Evolutionary conservation across 1,140 invertebrate species (phyloP).

Genomic region (Formica exsecta): DNA sequence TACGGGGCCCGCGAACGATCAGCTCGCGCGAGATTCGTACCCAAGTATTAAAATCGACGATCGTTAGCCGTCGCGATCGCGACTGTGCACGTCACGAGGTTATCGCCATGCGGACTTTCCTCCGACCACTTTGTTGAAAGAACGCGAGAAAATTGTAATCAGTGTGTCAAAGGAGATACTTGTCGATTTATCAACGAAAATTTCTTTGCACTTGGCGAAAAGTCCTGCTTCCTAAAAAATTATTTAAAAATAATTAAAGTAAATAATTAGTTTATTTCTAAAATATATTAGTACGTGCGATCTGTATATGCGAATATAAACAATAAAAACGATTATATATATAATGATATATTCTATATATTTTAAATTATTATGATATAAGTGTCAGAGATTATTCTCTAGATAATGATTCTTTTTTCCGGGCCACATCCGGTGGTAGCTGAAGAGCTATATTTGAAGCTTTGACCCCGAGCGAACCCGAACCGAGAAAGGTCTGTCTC

Average conservation of each 20-base stretch:
- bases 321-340: neutral
- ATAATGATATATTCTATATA: constrained; percentile 7
- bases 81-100: constrained; percentile 72
- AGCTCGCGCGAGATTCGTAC: constrained; percentile 19
- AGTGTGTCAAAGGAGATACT: neutral
- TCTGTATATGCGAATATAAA: neutral
- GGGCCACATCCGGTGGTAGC: constrained; percentile 8
- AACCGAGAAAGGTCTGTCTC: constrained; percentile 61
- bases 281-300: neutral
- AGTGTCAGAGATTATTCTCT: constrained; percentile 15
- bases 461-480: constrained; percentile 58
- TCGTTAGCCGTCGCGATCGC: constrained; percentile 65
- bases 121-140: constrained; percentile 14
- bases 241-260: constrained; percentile 12
- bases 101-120: constrained; percentile 62
- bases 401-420: constrained; percentile 48
- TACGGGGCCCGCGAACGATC: neutral
- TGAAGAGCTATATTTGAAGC: constrained; percentile 64
- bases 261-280: neutral
- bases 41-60: constrained; percentile 67
- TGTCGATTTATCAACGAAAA: neutral
- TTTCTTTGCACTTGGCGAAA: neutral
- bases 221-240: neutral
- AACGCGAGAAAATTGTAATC: neutral
- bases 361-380: constrained; percentile 24